Base-by-base conservation (phyloP, 2,888 invertebrate species). In the Andrena hattorfiana region DNA sequence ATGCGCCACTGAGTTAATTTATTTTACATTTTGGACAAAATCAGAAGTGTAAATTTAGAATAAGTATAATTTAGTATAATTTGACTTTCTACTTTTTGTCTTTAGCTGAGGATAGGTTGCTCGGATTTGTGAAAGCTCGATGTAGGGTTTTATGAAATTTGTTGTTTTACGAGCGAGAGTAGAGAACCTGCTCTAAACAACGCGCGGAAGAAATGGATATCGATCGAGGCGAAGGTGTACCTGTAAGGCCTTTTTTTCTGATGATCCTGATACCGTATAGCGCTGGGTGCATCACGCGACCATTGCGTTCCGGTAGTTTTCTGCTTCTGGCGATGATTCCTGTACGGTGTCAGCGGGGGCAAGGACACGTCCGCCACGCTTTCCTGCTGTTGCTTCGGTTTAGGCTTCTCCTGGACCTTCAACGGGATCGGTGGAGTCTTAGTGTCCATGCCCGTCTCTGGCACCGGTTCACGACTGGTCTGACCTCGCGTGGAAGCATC, bases 381-480 rank as follows among this genome's bases (percentile, higher is more conserved):
- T 63, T 92, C 91, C 48, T 87, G 87, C 68, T 88, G 56, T 56
- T 56, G 91, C 42, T 83, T 91, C 69, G 85, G 87, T 69, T 90
- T 90, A 13, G 81, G 80, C 87, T 91, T 93, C 87, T 93, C 92
- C 88, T 91, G 92, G 85, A 92, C 90, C 90, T 92, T 94, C 83
- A 91, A 78, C 89, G 92, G 90, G 84, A 94, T 93, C 83, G 93
- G 92, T 77, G 94, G 93, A 79, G 93, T 93, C 92, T 92, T 93
- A 89, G 93, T 93, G 92, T 94, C 94, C 94, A 94, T 94, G 82
- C 92, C 93, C 92, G 88, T 86, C 89, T 89, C 85, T 85, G 86
- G 80, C 90, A 90, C 89, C 91, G 84, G 74, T 72, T 81, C 83
- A 42, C 86, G 63, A 86, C 87, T 88, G 88, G 70, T 75, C 77